Evolutionary conservation across 2,113 vertebrate species (phyloP), one percentile per base, ranked within the genome.

Genomic region (Corapipo altera): DNA sequence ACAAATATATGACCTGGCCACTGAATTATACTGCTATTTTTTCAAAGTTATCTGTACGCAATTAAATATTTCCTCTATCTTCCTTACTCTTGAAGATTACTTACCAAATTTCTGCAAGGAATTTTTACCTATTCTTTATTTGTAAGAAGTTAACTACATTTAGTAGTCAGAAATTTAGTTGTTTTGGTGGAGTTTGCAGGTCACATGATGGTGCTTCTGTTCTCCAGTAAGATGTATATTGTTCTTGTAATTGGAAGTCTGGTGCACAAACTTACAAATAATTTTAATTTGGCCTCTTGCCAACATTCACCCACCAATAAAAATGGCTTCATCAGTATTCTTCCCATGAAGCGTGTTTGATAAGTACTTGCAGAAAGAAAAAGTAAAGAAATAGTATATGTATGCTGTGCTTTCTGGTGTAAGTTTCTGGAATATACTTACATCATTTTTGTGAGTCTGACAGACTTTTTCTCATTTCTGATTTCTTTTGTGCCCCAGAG

Each of bases 251-350:
- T 71, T 83, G 64, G 16, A 91, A 76, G 7, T n/a, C 77, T 77
- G 46, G 46, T 80, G 67, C 39, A 71, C n/a, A 86, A 77, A 71
- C 71, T 73, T 89, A 30, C 7, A 92, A 88, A 88, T 88, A 85
- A 74, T 76, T 93, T 89, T 61, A 66, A 91, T 91, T 95, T 93
- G 88, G 69, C 43, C 7, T 71, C 22, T 86, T 88, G 44, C 82
- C 92, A 91, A 19, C 9, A 19, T 74, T 88, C 43, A 80, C 22
- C 35, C 39, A 86, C 55, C 57, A 69, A 48, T 27, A 88, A 66
- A 91, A 85, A 43, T 48, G 1, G 11, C 86, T 85, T 85, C 69
- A 90, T 33, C n/a, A 49, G 49, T 84, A 33, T 74, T 74, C 32
- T 74, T 90, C 24, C 51, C 39, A 62, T 49, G 43, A 77, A 93